Evolutionary conservation across 2,113 vertebrate genomes (phyloP), one percentile per base, ranked within the genome.

Genomic region (Pelodiscus sinensis): DNA sequence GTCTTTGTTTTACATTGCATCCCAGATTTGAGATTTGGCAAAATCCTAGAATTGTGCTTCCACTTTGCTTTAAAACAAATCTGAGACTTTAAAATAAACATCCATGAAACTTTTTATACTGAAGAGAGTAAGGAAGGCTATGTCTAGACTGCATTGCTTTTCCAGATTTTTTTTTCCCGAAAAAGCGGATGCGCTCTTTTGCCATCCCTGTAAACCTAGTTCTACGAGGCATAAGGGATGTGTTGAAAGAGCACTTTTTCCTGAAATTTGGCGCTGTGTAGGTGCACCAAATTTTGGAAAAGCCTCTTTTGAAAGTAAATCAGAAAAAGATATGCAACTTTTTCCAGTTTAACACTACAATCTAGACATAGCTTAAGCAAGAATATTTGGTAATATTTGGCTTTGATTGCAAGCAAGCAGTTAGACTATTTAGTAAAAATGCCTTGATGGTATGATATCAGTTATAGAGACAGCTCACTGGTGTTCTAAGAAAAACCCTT

Each of bases 11-110:
- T 86, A 81, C 51, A 86, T 82, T 31, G 25, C 22, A 55, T 62
- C 85, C 73, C 52, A 85, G 85, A 58, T 87, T 85, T 65, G 81
- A 87, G 35, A 44, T 92, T 56, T 79, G 88, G 73, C 55, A 93
- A 55, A 81, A 25, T n/a, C 60, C 90, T 51, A 83, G 54, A 91
- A 88, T 87, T 81, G 79, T 24, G 79, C 22, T 77, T 58, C 78
- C 88, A 65, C 50, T 82, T 92, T 60, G 54, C 88, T 89, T 89
- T 94, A 82, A 86, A 51, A 84, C 10, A 87, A 81, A 83, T 10
- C 65, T 87, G 65, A 91, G 83, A 35, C 86, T 94, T 95, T 85
- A 85, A 92, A 94, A 88, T 50, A 73, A 93, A 68, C 44, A 29
- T 55, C 79, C 38, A 21, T 84, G 44, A 73, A 90, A 90, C 60